These are phyloP conservation scores for Nephrotoma appendiculata DNA, from an alignment of 2,888 invertebrate genomes.

Conservation along the genomic window DNA sequence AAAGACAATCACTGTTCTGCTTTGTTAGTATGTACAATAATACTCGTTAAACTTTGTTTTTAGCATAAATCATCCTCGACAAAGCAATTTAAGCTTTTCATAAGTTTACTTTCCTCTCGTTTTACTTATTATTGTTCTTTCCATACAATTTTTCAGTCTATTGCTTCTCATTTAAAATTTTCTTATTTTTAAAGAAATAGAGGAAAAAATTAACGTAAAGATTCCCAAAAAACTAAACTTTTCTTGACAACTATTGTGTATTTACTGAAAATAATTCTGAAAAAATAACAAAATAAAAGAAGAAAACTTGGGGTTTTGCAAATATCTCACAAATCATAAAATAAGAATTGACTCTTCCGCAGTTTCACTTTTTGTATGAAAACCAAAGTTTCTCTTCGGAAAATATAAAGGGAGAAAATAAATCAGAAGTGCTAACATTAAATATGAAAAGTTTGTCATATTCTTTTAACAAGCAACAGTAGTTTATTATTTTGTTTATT, in stretches of 20 bases:
- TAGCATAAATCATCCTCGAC: not conserved
- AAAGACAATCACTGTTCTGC: not conserved
- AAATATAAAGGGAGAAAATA: not conserved
- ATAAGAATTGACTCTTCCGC: not conserved
- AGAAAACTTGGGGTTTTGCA: not conserved
- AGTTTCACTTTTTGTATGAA: not conserved
- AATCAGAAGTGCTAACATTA: not conserved
- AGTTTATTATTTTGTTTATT: not conserved
- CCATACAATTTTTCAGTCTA: not conserved
- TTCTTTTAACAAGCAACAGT: not conserved
- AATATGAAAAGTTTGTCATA: not conserved
- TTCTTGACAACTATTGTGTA: not conserved
- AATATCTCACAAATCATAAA: not conserved
- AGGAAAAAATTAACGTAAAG: not conserved
- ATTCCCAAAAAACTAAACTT: not conserved
- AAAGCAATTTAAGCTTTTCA: not conserved
- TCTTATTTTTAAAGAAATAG: not conserved
- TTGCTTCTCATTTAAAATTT: not conserved
- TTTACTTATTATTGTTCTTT: not conserved
- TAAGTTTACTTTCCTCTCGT: not conserved
- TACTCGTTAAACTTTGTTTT: not conserved
- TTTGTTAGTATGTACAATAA: not conserved
- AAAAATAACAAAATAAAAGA: not conserved
- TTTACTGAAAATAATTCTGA: not conserved
- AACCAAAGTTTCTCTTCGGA: not conserved